Evolutionary conservation across 1,140 invertebrate species (phyloP).

Genomic region (Parasteatoda tepidariorum): DNA sequence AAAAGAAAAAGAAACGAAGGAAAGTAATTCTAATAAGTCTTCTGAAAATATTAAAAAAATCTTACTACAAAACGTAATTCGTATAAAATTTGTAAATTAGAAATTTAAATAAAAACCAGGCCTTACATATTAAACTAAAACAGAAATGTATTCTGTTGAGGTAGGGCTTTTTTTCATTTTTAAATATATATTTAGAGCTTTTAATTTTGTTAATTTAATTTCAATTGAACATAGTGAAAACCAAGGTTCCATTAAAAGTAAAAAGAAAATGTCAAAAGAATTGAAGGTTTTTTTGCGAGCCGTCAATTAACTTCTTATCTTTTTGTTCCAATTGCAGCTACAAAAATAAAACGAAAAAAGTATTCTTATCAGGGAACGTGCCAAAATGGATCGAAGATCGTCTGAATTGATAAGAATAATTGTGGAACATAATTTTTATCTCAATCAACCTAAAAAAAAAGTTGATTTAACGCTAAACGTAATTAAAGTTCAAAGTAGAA

Average conservation of each 20-base stretch:
- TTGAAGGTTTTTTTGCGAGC: not conserved
- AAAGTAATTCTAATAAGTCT: too few relatives aligned
- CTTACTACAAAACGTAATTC: too few relatives aligned
- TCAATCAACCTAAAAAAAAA: not conserved
- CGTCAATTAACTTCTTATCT: not conserved
- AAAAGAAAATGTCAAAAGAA: not conserved
- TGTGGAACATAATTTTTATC: not conserved
- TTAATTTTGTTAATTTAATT: not conserved
- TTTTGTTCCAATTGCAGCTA: not conserved
- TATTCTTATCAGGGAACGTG: not conserved
- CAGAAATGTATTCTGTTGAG: too few relatives aligned
- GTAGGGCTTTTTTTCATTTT: too few relatives aligned
- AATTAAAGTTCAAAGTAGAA: not conserved
- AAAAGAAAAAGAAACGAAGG: too few relatives aligned
- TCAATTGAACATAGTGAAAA: not conserved
- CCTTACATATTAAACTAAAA: too few relatives aligned
- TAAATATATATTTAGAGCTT: not conserved
- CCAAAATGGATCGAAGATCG: not conserved
- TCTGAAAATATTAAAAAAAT: too few relatives aligned
- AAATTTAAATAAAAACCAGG: too few relatives aligned
- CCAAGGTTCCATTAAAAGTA: not conserved
- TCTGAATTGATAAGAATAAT: not conserved
- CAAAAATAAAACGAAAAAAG: not conserved
- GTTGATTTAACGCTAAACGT: not conserved
- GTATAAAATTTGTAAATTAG: too few relatives aligned